Evolutionary conservation across 2,113 vertebrate genomes (phyloP).

Genomic region (Mugil cephalus): DNA sequence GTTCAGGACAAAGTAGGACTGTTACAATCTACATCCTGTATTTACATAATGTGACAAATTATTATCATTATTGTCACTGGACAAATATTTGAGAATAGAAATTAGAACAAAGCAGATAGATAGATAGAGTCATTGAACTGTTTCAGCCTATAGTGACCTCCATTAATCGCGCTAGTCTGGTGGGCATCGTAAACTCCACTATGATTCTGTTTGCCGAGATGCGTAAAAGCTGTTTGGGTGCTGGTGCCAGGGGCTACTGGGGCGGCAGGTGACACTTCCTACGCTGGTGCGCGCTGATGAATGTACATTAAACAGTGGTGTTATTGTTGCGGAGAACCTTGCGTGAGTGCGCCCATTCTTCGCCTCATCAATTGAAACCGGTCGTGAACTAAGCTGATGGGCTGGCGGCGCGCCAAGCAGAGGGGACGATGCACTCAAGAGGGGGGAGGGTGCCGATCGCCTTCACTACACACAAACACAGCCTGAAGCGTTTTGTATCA

Average conservation of each 20-base stretch:
- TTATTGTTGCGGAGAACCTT: constrained; percentile 64
- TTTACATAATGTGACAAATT: no score
- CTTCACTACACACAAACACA: constrained; percentile 2
- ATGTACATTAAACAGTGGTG: constrained; percentile 58
- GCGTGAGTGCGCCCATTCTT: constrained; percentile 69
- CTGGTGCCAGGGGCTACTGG: constrained; percentile 25
- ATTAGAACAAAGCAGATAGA: no score
- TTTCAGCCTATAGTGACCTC: no score
- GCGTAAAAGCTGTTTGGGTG: neutral
- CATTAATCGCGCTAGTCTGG: no score
- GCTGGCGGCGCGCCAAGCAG: constrained; percentile 61
- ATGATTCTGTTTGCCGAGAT: constrained; percentile 3
- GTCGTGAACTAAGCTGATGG: constrained; percentile 63
- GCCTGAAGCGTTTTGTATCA: constrained; percentile 15
- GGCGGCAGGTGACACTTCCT: constrained; percentile 55
- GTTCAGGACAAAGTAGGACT: neutral
- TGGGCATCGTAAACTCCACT: no score
- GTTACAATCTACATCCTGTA: neutral
- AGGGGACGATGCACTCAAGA: constrained; percentile 30
- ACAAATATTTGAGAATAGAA: no score
- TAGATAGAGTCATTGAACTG: no score
- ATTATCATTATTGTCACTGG: no score
- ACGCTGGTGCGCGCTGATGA: constrained; percentile 27
- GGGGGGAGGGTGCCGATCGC: constrained; percentile 8
- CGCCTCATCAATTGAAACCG: constrained; percentile 56